Conservation (phyloP, 2,797 vertebrate genomes). For the Tauraco hartlaubi region DNA sequence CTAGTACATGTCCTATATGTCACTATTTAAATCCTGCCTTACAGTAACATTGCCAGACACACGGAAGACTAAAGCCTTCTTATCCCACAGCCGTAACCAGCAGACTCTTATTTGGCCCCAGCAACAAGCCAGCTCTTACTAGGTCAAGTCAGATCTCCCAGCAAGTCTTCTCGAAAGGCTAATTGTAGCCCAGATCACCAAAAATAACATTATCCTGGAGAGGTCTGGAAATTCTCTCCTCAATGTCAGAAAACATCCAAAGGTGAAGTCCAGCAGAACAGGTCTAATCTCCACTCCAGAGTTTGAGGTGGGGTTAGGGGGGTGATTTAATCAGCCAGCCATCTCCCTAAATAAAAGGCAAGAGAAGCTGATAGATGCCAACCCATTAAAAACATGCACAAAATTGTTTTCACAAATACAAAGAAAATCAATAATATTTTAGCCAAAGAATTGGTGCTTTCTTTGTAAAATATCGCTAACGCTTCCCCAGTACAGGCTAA, state of each 20-base stretch:
- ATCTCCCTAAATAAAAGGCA: not conserved
- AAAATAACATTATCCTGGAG: not conserved
- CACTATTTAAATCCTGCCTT: not conserved
- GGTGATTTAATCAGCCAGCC: not conserved
- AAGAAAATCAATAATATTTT: not conserved
- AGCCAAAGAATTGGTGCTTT: not conserved
- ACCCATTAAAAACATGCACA: not conserved
- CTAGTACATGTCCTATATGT: rapidly evolving
- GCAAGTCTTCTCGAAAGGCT: not conserved
- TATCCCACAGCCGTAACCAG: not conserved
- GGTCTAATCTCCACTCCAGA: not conserved
- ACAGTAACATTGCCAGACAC: not conserved
- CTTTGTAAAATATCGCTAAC: not conserved
- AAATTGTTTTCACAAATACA: not conserved
- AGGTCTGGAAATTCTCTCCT: not conserved
- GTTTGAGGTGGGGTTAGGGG: no score
- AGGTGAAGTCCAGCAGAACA: not conserved
- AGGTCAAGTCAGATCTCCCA: not conserved
- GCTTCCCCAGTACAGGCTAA: not conserved
- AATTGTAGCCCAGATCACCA: not conserved
- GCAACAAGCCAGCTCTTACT: not conserved
- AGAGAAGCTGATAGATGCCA: not conserved
- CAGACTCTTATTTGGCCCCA: not conserved
- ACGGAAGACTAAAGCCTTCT: not conserved
- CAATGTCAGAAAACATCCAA: not conserved